phyloP scores from a whole-genome alignment of 2,113 vertebrate genomes.

The Danionella cerebrum region DNA sequence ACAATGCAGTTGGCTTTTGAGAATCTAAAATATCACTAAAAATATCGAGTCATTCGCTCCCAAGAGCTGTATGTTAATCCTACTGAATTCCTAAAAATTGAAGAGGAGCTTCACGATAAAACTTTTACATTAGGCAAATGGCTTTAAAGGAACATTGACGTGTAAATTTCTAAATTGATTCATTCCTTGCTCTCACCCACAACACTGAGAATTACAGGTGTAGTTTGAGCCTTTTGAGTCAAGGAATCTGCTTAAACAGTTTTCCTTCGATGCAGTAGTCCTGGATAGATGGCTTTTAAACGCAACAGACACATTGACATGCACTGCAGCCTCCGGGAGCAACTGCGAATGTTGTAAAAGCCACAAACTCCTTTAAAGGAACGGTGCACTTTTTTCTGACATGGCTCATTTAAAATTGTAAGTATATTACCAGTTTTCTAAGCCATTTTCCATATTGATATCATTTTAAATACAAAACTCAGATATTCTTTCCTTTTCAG shows the following conservation, averaged over 20 bases:
- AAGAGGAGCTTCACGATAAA: background rate
- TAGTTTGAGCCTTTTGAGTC: background rate
- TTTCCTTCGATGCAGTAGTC: conserved; percentile 29
- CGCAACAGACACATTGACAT: conserved; percentile 38
- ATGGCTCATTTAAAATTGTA: too few relatives aligned
- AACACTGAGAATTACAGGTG: conserved; percentile 7
- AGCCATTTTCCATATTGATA: too few relatives aligned
- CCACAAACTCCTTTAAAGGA: background rate
- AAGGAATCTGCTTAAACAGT: background rate
- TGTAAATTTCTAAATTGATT: conserved; percentile 12
- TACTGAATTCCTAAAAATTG: background rate
- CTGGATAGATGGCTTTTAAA: conserved; percentile 39
- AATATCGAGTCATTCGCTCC: background rate
- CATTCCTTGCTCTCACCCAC: conserved; percentile 2
- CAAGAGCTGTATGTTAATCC: background rate
- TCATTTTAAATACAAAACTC: too few relatives aligned
- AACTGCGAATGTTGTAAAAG: conserved; percentile 24
- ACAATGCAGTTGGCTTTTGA: conserved; percentile 18
- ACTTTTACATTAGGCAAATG: background rate
- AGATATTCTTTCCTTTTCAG: too few relatives aligned
- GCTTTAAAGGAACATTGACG: conserved; percentile 14
- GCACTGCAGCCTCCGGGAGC: conserved; percentile 29
- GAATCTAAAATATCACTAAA: conserved; percentile 8
- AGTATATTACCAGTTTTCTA: too few relatives aligned
- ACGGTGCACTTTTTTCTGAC: background rate